phyloP scores from a whole-genome alignment of 2,113 vertebrate species.

The Gymnogyps californianus region DNA sequence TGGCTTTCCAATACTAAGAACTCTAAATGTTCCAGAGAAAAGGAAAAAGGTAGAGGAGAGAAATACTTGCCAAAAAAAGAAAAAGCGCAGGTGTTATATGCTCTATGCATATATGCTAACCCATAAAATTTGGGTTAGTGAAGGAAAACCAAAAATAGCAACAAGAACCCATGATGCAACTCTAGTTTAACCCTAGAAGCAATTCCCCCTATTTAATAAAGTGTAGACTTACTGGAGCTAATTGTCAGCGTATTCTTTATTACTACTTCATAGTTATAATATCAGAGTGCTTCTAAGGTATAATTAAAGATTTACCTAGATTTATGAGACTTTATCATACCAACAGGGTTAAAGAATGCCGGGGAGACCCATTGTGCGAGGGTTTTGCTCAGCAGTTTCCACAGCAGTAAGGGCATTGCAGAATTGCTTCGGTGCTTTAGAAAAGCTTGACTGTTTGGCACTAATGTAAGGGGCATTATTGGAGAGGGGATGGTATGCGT shows the following conservation, averaged over 20 bases:
- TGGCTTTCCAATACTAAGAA: not conserved
- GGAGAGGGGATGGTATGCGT: slow-evolving; percentile 37
- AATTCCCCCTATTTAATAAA: slow-evolving; percentile 35
- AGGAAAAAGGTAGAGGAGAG: not conserved
- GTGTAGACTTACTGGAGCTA: slow-evolving; percentile 51
- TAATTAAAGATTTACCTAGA: slow-evolving; percentile 78
- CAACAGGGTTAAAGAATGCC: slow-evolving; percentile 76
- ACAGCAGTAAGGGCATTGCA: slow-evolving; percentile 50
- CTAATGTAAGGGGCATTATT: slow-evolving; percentile 59
- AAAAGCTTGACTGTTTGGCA: slow-evolving; percentile 42
- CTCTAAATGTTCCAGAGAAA: not conserved
- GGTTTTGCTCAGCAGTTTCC: slow-evolving; percentile 75
- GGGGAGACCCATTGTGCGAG: slow-evolving; percentile 67
- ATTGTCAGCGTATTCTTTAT: slow-evolving; percentile 71
- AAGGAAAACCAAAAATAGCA: slow-evolving; percentile 12
- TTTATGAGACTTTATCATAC: slow-evolving; percentile 76
- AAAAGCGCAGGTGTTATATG: not conserved
- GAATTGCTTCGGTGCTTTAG: slow-evolving; percentile 68
- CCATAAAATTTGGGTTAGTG: not conserved
- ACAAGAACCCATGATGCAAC: not conserved
- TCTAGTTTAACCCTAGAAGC: slow-evolving; percentile 24
- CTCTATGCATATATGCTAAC: not conserved
- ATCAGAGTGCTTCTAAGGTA: slow-evolving; percentile 59
- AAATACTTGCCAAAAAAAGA: not conserved
- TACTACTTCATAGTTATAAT: slow-evolving; percentile 67